These are phyloP conservation scores for Tetragonula carbonaria DNA, from an alignment of 2,888 invertebrate genomes.

Conservation along the genomic window DNA sequence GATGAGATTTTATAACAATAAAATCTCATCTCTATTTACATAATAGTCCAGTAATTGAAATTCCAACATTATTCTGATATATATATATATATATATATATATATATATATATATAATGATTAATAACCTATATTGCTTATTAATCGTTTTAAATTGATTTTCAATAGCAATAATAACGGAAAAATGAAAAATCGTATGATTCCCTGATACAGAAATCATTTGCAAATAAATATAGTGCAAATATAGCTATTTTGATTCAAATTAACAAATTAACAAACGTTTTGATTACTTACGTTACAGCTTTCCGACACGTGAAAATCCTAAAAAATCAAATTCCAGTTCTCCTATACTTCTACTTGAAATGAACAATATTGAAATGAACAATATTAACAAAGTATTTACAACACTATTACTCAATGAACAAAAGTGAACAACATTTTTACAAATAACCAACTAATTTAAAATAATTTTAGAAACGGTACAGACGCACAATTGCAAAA, in stretches of 20 bases:
- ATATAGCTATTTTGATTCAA: neutral
- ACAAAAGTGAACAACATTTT: neutral
- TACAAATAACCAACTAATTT: neutral
- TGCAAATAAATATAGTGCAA: too few species aligned
- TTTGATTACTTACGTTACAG: conserved; percentile 43
- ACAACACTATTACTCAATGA: neutral
- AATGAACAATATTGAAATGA: neutral
- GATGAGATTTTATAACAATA: neutral
- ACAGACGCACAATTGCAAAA: conserved; percentile 9
- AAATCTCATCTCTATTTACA: neutral
- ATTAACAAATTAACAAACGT: conserved; percentile 7
- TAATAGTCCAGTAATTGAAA: neutral
- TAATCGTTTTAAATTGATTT: neutral
- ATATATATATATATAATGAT: too few species aligned
- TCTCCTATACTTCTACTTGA: neutral
- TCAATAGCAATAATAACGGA: neutral
- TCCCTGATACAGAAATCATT: neutral
- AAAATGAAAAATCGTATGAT: neutral
- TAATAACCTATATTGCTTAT: neutral
- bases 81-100: accelerated
- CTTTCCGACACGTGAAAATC: neutral
- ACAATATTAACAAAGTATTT: neutral
- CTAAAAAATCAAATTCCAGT: neutral
- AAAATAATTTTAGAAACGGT: conserved; percentile 21
- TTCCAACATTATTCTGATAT: neutral